phyloP scores from a whole-genome alignment of 2,797 vertebrate genomes.

The Sardinella longiceps region DNA sequence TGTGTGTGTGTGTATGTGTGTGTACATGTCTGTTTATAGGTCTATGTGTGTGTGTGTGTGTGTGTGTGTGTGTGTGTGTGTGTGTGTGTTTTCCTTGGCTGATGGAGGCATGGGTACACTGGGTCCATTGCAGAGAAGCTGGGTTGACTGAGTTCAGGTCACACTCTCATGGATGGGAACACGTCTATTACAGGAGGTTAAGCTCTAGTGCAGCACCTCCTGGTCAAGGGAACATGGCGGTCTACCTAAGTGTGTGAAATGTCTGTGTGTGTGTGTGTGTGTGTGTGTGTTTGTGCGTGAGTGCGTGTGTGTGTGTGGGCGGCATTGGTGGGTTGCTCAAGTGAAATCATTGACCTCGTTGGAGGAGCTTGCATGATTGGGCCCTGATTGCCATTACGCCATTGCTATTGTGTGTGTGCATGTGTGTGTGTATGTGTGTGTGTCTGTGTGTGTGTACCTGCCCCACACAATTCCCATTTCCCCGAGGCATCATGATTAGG shows the following conservation, averaged over 20 bases:
- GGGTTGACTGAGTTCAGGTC: too few species aligned
- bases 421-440: neutral
- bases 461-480: neutral
- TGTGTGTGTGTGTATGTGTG: neutral
- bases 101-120: neutral
- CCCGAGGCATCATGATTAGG: neutral
- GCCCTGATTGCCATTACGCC: neutral
- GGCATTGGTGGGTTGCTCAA: neutral
- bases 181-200: too few species aligned
- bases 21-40: neutral
- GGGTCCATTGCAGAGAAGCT: neutral
- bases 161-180: too few species aligned
- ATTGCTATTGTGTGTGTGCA: neutral
- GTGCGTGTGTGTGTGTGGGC: neutral
- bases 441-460: constrained; percentile 26
- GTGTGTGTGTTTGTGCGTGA: too few species aligned
- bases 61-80: neutral
- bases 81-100: neutral
- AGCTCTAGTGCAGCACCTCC: too few species aligned
- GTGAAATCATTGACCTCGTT: neutral
- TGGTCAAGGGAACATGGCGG: too few species aligned
- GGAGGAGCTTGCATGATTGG: neutral
- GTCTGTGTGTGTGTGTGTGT: neutral
- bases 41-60: neutral
- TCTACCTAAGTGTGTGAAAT: too few species aligned